Evolutionary conservation across 2,888 invertebrate species (phyloP), one percentile per base, ranked within the genome.

Genomic region (Brachyopa scutellaris): DNA sequence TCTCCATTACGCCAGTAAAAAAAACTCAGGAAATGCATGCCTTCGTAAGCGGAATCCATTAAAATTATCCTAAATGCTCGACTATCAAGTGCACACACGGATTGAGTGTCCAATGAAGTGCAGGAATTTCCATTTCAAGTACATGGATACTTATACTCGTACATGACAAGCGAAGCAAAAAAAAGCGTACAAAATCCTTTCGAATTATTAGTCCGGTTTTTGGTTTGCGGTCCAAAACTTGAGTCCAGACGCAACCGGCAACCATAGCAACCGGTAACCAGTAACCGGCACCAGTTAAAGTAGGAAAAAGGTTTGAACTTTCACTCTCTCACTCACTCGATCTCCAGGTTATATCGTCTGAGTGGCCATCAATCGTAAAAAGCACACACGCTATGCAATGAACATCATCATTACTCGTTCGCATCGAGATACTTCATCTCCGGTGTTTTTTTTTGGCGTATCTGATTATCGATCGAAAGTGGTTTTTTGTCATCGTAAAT

Each of bases 401-500:
- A 36, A 79, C 53, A 67, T 73, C 53, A 72, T 78, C 59, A 66
- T 73, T 61, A 73, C 42, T 17, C 47, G 31, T 15, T 57, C 29
- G 49, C 29, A 57, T 11, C 7, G 8, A 33, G 13, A 51, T 57
- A 40, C 38, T 42, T 19, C 47, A 29, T 45, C 57, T 45, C 23
- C 29, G 49, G 47, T 21, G 31, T 40, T 36, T 70, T 21, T 21
- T 40, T 36, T 70, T 13, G 19, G 51, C 40, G 40, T 38, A 59
- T 79, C 57, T 53, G 64, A 38, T 40, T 53, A 73, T 55, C 67
- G 55, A 80, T 62, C 74, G 74, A 80, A 80, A 80, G 79, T 67
- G 74, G 40, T 80, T 79, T 78, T 51, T 80, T 69, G 79, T 73
- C 74, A 62, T 80, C 62, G 57, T 74, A 80, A 80, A 74, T 74